phyloP scores from a whole-genome alignment of 2,797 vertebrate species.

The Spinus olivaceus region DNA sequence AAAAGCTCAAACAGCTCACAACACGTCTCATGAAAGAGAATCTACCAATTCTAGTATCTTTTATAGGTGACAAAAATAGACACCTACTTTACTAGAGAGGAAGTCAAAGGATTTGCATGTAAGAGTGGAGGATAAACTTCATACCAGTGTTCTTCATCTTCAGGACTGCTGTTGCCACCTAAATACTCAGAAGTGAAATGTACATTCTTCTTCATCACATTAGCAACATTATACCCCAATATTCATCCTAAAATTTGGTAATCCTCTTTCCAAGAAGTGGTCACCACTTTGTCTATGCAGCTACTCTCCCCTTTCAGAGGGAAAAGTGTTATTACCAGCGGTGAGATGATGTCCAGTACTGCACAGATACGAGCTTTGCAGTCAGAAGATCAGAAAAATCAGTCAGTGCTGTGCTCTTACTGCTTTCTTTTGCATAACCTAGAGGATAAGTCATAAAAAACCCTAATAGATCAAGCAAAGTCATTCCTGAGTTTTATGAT shows the following conservation, averaged over 20 bases:
- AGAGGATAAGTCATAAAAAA: neutral
- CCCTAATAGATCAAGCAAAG: neutral
- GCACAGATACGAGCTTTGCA: neutral
- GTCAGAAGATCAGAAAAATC: neutral
- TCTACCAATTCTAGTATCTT: neutral
- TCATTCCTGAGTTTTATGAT: neutral
- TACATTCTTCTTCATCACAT: neutral
- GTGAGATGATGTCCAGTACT: neutral
- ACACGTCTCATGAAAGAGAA: neutral
- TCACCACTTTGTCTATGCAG: neutral
- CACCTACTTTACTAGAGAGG: neutral
- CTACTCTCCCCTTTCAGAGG: neutral
- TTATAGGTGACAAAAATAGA: neutral
- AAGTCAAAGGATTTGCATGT: neutral
- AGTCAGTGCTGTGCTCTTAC: neutral
- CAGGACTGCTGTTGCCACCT: neutral
- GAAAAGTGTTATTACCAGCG: neutral
- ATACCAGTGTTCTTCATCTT: neutral
- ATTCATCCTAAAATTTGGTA: neutral
- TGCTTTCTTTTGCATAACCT: neutral
- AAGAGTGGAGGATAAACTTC: neutral
- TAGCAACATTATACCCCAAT: neutral
- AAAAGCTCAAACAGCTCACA: neutral
- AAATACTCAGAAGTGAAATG: neutral
- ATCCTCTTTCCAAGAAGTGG: neutral